Conservation (phyloP, 2,888 invertebrate genomes). For the Morpho achilles region DNA sequence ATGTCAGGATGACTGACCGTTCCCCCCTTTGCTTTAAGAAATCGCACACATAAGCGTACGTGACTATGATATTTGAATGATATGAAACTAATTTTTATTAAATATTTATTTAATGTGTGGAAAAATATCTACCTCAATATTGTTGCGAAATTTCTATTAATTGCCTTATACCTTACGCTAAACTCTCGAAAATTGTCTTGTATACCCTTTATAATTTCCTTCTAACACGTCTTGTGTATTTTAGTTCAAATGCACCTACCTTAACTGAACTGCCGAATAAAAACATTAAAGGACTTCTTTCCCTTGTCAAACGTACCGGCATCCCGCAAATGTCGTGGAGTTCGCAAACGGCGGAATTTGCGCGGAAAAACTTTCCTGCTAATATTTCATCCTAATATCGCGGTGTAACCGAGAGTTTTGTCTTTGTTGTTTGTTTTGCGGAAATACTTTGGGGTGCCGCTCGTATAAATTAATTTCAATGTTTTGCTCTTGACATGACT, state of each 20-base stretch:
- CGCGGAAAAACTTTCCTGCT: constrained; percentile 53
- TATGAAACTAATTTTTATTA: too few species aligned
- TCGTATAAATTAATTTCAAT: constrained; percentile 22
- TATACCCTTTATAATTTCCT: too few species aligned
- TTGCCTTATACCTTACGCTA: too few species aligned
- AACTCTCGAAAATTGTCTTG: not conserved
- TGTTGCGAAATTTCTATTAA: too few species aligned
- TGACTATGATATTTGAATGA: too few species aligned
- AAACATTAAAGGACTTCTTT: constrained; percentile 48
- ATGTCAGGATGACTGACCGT: too few species aligned
- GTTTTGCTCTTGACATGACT: constrained; percentile 3
- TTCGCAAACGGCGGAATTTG: constrained; percentile 48
- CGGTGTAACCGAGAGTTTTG: constrained; percentile 45
- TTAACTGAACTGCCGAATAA: constrained; percentile 24
- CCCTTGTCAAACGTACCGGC: constrained; percentile 57
- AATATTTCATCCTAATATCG: constrained; percentile 60
- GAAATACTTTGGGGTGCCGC: constrained; percentile 45
- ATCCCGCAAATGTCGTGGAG: constrained; percentile 68
- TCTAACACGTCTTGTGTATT: not conserved
- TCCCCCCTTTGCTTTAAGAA: too few species aligned
- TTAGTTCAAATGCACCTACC: constrained; percentile 21
- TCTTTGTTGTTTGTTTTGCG: constrained; percentile 57
- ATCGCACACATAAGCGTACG: too few species aligned
- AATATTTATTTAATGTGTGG: too few species aligned
- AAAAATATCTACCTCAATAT: too few species aligned